These are phyloP conservation scores for Drosophila lacicola DNA, from an alignment of 2,888 invertebrate species.

Conservation along the genomic window DNA sequence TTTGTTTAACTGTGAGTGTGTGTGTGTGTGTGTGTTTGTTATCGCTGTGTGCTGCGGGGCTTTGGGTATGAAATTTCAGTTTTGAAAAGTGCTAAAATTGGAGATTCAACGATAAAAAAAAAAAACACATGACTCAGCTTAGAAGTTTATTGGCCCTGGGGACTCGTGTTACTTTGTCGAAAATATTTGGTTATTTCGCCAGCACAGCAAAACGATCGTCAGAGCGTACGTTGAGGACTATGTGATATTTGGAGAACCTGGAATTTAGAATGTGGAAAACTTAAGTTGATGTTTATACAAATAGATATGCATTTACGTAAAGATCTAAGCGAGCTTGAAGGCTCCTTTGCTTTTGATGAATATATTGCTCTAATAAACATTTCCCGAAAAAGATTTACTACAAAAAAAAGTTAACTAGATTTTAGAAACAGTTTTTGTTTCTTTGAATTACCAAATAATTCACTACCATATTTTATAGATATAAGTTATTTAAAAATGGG, in stretches of 20 bases:
- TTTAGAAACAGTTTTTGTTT: too few species aligned
- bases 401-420: too few species aligned
- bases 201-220: constrained; percentile 11
- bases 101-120: constrained; percentile 24
- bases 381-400: too few species aligned
- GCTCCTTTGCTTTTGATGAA: too few species aligned
- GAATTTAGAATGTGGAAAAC: not conserved
- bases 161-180: constrained; percentile 9
- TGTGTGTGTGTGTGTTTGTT: constrained; percentile 11
- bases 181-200: constrained; percentile 23
- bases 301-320: not conserved
- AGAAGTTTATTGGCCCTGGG: constrained; percentile 42
- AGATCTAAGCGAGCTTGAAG: not conserved
- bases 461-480: too few species aligned
- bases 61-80: constrained; percentile 52
- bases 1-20: not conserved
- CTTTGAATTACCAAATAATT: too few species aligned
- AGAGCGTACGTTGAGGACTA: constrained; percentile 1
- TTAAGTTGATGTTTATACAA: not conserved
- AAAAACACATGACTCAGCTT: constrained; percentile 32
- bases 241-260: constrained; percentile 11
- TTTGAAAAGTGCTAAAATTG: constrained; percentile 13
- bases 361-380: too few species aligned
- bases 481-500: too few species aligned
- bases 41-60: constrained; percentile 12